These are phyloP conservation scores for Poecilia latipinna DNA, from an alignment of 2,113 vertebrate genomes.

Conservation along the genomic window DNA sequence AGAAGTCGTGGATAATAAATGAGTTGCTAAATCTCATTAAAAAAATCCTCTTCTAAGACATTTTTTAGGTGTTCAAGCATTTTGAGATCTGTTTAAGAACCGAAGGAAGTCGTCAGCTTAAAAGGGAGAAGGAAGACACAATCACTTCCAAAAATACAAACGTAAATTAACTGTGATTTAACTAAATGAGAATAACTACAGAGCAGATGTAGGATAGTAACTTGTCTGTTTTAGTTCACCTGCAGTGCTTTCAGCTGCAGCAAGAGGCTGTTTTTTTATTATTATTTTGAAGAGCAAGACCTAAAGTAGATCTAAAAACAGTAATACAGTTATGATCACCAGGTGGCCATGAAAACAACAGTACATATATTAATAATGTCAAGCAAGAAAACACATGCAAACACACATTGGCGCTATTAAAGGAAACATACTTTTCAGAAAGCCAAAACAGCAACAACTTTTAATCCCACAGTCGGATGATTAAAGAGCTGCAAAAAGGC, in stretches of 20 bases:
- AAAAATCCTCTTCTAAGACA: slow-evolving; percentile 12
- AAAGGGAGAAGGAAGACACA: too few relatives aligned
- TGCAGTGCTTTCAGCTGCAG: not conserved
- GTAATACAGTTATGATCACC: slow-evolving; percentile 1
- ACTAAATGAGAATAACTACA: not conserved
- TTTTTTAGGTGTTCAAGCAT: slow-evolving; percentile 40
- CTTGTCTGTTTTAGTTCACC: not conserved
- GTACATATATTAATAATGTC: not conserved
- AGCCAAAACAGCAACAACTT: slow-evolving; percentile 2
- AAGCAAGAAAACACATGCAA: not conserved
- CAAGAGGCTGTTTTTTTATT: not conserved
- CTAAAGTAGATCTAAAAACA: slow-evolving; percentile 1
- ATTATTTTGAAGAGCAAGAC: not conserved
- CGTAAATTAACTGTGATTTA: not conserved
- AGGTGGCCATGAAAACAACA: slow-evolving; percentile 1
- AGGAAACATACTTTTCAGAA: not conserved
- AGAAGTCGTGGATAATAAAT: slow-evolving; percentile 48
- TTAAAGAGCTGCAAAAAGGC: not conserved
- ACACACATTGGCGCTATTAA: not conserved
- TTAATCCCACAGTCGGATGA: not conserved
- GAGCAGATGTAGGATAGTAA: not conserved
- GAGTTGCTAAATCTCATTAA: slow-evolving; percentile 31
- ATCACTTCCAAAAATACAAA: too few relatives aligned
- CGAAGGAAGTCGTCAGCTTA: not conserved
- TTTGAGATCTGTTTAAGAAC: slow-evolving; percentile 9